phyloP scores from a whole-genome alignment of 2,797 vertebrate genomes.

The Schizothorax lantsangensis region DNA sequence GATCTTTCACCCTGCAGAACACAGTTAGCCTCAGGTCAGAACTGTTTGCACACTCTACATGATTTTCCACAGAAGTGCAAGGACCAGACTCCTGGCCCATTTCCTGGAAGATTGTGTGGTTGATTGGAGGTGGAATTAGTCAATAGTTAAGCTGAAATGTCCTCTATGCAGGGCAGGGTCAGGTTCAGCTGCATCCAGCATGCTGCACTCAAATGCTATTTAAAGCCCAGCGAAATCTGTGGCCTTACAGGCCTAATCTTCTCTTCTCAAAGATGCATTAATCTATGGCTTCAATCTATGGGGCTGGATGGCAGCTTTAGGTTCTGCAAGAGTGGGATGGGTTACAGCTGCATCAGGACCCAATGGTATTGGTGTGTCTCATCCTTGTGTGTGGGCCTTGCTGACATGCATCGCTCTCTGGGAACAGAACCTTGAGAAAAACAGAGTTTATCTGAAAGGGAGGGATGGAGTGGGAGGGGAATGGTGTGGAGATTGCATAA shows the following conservation, averaged over 20 bases:
- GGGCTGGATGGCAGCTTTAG: constrained; percentile 2
- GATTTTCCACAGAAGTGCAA: constrained; percentile 45
- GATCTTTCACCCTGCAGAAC: constrained; percentile 28
- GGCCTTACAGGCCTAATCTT: constrained; percentile 59
- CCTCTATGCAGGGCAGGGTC: constrained; percentile 46
- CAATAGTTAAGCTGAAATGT: constrained; percentile 58
- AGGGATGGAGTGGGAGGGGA: constrained; percentile 8
- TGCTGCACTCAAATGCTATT: constrained; percentile 50
- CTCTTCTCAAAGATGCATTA: constrained; percentile 57
- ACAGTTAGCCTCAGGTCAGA: constrained; percentile 33
- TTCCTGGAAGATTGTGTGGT: constrained; percentile 49
- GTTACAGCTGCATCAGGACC: not conserved
- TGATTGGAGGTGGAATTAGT: constrained; percentile 51
- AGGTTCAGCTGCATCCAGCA: constrained; percentile 40
- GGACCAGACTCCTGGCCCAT: constrained; percentile 26
- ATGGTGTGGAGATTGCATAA: constrained; percentile 35
- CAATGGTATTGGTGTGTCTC: not conserved
- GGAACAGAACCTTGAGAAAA: not conserved
- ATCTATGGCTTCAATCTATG: constrained; percentile 45
- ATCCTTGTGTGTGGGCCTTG: not conserved
- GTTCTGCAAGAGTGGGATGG: not conserved
- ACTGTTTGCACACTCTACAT: constrained; percentile 9
- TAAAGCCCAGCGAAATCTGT: constrained; percentile 52
- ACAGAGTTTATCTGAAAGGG: constrained; percentile 8
- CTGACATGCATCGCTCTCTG: constrained; percentile 7